Percentiles rank a stretch among this genome's conserved stretches.
These are phyloP conservation scores for Chesias legatella DNA, from an alignment of 2,888 invertebrate species.

Conservation along the genomic window DNA sequence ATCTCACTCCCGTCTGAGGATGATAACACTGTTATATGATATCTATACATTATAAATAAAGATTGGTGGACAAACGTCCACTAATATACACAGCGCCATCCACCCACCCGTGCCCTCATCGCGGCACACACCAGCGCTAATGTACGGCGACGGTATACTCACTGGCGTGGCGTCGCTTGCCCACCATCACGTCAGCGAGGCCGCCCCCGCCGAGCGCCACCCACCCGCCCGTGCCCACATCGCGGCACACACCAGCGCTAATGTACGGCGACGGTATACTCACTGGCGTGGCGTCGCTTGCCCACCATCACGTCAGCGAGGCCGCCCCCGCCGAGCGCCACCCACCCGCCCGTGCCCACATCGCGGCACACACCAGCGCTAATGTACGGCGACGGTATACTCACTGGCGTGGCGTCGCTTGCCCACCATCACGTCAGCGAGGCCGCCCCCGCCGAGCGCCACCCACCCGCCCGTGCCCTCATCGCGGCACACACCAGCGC, in stretches of 20 bases:
- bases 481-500: slow-evolving; percentile 82
- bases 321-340: slow-evolving; percentile 95
- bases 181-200: slow-evolving; percentile 94
- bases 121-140: slow-evolving; percentile 57
- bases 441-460: slow-evolving; percentile 95
- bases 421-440: slow-evolving; percentile 95
- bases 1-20: slow-evolving; percentile 44
- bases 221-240: slow-evolving; percentile 98
- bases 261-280: slow-evolving; percentile 17
- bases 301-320: slow-evolving; percentile 95
- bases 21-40: too few species aligned
- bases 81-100: too few species aligned
- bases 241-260: slow-evolving; percentile 72
- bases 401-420: slow-evolving; percentile 77
- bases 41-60: too few species aligned
- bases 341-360: slow-evolving; percentile 98
- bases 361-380: slow-evolving; percentile 80
- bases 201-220: slow-evolving; percentile 96
- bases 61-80: too few species aligned
- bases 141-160: slow-evolving; percentile 22
- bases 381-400: slow-evolving; percentile 17
- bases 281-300: slow-evolving; percentile 77
- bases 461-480: slow-evolving; percentile 98
- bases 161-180: slow-evolving; percentile 81
- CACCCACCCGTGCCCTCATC: slow-evolving; percentile 98